Percentiles rank a stretch among this genome's conserved stretches.
Evolutionary conservation across 2,113 vertebrate species (phyloP).

Genomic region (Ochotona curzoniae): DNA sequence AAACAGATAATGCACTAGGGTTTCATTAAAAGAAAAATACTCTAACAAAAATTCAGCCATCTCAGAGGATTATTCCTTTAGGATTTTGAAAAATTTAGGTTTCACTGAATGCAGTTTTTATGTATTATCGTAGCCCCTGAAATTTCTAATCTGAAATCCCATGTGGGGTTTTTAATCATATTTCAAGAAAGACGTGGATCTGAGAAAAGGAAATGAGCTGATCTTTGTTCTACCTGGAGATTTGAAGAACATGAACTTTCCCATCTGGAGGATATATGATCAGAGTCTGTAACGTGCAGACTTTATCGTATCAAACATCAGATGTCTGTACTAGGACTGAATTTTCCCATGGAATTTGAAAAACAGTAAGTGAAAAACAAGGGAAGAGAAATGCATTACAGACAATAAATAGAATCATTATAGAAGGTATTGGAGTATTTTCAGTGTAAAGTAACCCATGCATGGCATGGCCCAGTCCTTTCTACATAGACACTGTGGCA

Average conservation of each 20-base stretch:
- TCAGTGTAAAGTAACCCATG: not conserved
- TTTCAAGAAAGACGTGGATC: constrained; percentile 44
- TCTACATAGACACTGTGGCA: not conserved
- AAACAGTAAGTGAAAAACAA: not conserved
- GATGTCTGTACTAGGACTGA: constrained; percentile 29
- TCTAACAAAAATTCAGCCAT: not conserved
- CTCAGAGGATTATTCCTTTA: not conserved
- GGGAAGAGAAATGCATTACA: not conserved
- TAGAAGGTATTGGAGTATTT: not conserved
- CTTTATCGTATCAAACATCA: constrained; percentile 28
- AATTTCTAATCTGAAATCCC: constrained; percentile 56
- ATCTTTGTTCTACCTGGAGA: constrained; percentile 10
- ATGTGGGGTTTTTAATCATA: not conserved
- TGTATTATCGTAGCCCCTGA: constrained; percentile 17
- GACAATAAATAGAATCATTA: not conserved
- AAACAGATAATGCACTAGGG: too few relatives aligned
- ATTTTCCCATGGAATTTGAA: constrained; percentile 26
- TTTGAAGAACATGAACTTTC: constrained; percentile 46
- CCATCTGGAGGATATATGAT: not conserved
- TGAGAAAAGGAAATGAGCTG: constrained; percentile 20
- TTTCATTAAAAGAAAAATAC: too few relatives aligned
- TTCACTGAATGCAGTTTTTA: constrained; percentile 21
- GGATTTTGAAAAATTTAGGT: constrained; percentile 2
- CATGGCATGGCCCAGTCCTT: not conserved
- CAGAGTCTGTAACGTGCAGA: constrained; percentile 8